Evolutionary conservation across 1,140 invertebrate species (phyloP).

Genomic region (Drosophila guanche): DNA sequence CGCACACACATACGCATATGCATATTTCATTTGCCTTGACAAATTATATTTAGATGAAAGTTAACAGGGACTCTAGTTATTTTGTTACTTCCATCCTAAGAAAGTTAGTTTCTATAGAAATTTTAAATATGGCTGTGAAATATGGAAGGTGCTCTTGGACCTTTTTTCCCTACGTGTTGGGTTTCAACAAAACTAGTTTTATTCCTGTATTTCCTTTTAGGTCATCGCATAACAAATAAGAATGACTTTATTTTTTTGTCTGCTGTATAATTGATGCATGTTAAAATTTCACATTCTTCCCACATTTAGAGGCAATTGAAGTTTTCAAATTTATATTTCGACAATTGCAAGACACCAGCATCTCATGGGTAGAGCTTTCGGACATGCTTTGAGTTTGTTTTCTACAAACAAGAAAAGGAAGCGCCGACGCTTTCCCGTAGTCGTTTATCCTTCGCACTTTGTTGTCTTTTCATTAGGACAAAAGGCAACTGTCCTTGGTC

Average conservation of each 20-base stretch:
- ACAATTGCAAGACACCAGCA: constrained; percentile 25
- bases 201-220: constrained; percentile 31
- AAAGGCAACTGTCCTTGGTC: constrained; percentile 55
- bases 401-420: constrained; percentile 2
- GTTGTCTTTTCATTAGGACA: constrained; percentile 57
- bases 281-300: constrained; percentile 41
- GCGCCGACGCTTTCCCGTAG: background rate
- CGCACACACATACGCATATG: no score
- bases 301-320: constrained; percentile 41
- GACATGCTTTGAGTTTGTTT: constrained; percentile 19
- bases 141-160: constrained; percentile 11
- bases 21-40: no score
- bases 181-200: constrained; percentile 64
- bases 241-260: constrained; percentile 49
- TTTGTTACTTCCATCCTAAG: constrained; percentile 4
- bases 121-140: constrained; percentile 63
- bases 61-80: constrained; percentile 46
- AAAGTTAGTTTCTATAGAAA: constrained; percentile 60
- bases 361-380: constrained; percentile 18
- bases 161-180: constrained; percentile 49
- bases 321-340: constrained; percentile 50
- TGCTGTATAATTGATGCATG: constrained; percentile 68
- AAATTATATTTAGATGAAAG: constrained; percentile 65
- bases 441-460: constrained; percentile 35
- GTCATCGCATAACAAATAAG: constrained; percentile 70